These are phyloP conservation scores for Motacilla tschutschensis DNA, from an alignment of 2,113 vertebrate species.

Conservation along the genomic window DNA sequence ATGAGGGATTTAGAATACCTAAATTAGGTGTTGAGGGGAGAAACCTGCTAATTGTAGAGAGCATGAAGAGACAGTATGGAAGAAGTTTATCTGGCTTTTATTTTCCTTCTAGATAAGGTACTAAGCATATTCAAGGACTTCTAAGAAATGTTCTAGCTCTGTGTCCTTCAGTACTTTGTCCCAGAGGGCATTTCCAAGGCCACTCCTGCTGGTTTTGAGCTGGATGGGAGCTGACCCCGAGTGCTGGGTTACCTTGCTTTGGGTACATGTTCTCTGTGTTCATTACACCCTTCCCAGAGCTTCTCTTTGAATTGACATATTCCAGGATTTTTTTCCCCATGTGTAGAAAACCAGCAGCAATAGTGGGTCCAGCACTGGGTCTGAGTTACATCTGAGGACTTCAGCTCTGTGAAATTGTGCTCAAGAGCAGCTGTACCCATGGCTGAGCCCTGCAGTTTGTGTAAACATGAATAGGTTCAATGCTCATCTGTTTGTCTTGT, in stretches of 20 bases:
- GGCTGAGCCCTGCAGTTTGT: not conserved
- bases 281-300: not conserved
- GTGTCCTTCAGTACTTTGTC: not conserved
- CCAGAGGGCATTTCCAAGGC: not conserved
- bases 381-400: not conserved
- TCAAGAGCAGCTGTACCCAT: not conserved
- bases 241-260: not conserved
- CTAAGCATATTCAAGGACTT: not conserved
- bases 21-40: not conserved
- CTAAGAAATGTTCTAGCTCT: not conserved
- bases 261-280: not conserved
- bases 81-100: not conserved
- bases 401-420: not conserved
- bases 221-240: accelerated
- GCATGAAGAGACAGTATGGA: not conserved
- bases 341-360: not conserved
- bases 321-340: not conserved
- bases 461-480: not conserved
- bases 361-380: not conserved
- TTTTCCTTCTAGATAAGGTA: not conserved
- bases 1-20: not conserved
- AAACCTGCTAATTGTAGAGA: not conserved
- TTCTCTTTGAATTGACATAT: not conserved
- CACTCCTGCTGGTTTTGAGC: accelerated
- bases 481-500: not conserved